Base-by-base conservation (phyloP, 2,113 vertebrate species). In the Geococcyx californianus region DNA sequence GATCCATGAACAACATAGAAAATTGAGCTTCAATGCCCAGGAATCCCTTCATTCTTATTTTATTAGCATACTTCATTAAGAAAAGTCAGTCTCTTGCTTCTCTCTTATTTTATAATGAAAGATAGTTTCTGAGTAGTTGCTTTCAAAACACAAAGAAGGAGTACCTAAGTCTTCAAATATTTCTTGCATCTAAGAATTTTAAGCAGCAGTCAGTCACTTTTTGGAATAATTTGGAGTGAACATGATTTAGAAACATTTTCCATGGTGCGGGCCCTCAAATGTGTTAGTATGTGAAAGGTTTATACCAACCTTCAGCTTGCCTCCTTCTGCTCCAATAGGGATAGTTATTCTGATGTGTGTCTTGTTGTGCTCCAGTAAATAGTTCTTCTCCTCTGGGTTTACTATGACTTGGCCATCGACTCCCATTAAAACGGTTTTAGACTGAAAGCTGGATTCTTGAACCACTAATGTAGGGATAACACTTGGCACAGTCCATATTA, bases 401-500 rank as follows among this genome's bases (percentile, higher is more conserved):
- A 12, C 52, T 38, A 45, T 94, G 38, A 19, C 98, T 95, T 12
- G 85, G 90, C 93, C 98, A 59, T 98, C 84, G 0, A 98, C 76
- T 21, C 98, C 98, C 93, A 99, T 94, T 88, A 97, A 84, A 62
- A 98, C 92, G 51, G 91, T 98, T 84, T 98, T 63, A 29, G 98
- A 95, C 6, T 85, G 31, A 26, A 97, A 96, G 12, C 92, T 87
- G 5, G 69, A 42, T 28, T 97, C 94, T 45, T 96, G 96, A 63
- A 97, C 89, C 19, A 99, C 94, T 38, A 97, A 92, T 4, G 98
- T 98, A 88, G 97, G 97, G 15, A 99, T 98, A 66, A 90, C 69
- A 9, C 73, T 85, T 44, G 99, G 99, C 52, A 99, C 87, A 33
- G 82, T 97, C 99, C 99, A 99, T 52, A 89, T 98, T 75, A 99